Base-by-base conservation (phyloP, 2,888 invertebrate genomes). In the Eledona agricola region DNA sequence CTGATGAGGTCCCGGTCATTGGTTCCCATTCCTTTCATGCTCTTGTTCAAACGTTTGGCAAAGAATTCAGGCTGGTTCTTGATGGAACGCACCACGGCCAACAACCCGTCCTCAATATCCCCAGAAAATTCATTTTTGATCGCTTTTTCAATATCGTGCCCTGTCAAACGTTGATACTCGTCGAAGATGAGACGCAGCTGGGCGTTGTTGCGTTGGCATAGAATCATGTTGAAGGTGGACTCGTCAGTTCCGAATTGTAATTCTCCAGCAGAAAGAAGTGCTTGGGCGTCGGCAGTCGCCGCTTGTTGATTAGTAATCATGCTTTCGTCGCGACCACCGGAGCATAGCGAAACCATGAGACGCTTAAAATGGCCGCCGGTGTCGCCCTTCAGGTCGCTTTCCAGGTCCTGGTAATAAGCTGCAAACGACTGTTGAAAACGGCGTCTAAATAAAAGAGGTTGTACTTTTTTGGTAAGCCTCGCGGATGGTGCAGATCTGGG, bases 11-110 rank as follows among this genome's bases (percentile, higher is more conserved):
- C 88, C 34, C 84, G 81, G 73, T 96, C 95, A 70, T 92, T 89
- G 2, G 95, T 96, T 53, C 96, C 96, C 58, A 90, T 75, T 2
- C 96, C 95, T 71, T 89, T 89, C 92, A 96, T 93, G 42, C 90
- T 87, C 71, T 90, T 87, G 77, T 93, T 87, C 40, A 96, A 80
- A 26, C 89, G 85, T 70, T 90, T 88, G 0, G 95, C 95, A 77
- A 93, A 95, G 80, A 88, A 96, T 19, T 83, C 82, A 0, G 89
- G 81, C 74, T 88, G 86, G 74, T 92, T 89, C 69, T 86, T 86
- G 1, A 90, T 88, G 58, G 88, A 87, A 74, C 87, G 86, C 49
- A 90, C 88, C 43, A 93, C 89, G 52, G 93, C 90, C 60, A 91
- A 77, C 19, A 93, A 79, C 10, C 90, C 93, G 65, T 88, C 85